Percentiles rank a stretch among this genome's conserved stretches.
Conservation (phyloP, 2,888 invertebrate genomes). For the Drosophila quasianomalipes region DNA sequence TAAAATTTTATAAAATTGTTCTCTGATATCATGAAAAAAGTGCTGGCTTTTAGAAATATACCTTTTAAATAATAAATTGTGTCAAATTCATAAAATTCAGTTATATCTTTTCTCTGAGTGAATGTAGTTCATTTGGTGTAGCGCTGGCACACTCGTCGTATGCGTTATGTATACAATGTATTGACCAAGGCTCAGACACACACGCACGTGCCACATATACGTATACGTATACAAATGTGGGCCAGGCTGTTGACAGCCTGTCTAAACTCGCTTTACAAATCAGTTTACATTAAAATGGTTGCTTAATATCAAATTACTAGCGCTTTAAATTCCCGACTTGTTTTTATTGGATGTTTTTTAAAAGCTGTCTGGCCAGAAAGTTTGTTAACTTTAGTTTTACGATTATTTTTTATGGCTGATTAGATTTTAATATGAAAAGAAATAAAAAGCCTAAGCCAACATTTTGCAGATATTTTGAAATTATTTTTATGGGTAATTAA, state of each 20-base stretch:
- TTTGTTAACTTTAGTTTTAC: neutral
- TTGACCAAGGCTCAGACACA: conserved; percentile 19
- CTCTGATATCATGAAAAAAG: neutral
- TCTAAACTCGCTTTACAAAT: conserved; percentile 18
- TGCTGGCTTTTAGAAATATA: fast-evolving
- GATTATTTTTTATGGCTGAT: neutral
- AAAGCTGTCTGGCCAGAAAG: neutral
- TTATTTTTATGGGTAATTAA: neutral
- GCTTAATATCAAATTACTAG: conserved; percentile 7
- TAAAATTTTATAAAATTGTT: neutral
- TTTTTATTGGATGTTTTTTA: neutral
- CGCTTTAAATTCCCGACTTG: neutral
- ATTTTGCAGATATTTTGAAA: neutral
- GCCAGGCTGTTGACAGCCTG: conserved; percentile 34
- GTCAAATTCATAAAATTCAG: neutral
- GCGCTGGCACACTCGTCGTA: conserved; percentile 54
- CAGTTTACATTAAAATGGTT: conserved; percentile 10
- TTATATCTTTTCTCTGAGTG: neutral
- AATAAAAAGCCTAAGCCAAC: neutral
- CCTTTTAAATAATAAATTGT: neutral
- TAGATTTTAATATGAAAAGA: neutral
- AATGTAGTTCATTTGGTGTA: conserved; percentile 36
- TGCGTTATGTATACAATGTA: conserved; percentile 45
- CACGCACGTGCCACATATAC: neutral
- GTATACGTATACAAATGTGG: conserved; percentile 13